These are phyloP conservation scores for Cygnus atratus DNA, from an alignment of 2,113 vertebrate genomes.

Conservation along the genomic window DNA sequence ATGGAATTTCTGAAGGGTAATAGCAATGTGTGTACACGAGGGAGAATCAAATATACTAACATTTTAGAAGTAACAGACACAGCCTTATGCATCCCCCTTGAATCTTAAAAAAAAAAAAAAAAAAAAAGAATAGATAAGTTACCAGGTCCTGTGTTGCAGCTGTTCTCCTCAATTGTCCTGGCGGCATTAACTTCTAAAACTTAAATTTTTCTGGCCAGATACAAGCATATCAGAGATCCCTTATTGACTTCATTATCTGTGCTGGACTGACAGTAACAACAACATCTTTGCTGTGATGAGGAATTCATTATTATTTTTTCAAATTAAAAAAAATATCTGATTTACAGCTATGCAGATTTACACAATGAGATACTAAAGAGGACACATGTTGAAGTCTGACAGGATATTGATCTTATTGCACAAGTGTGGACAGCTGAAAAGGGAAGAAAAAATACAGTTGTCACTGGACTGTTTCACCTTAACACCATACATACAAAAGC, in stretches of 20 bases:
- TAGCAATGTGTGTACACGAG: background rate
- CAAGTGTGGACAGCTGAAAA: conserved; percentile 72
- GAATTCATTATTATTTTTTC: background rate
- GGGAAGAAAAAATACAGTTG: conserved; percentile 72
- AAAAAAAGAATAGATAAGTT: background rate
- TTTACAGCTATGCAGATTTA: conserved; percentile 58
- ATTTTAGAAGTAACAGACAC: background rate
- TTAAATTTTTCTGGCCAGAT: conserved; percentile 57
- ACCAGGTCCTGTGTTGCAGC: background rate
- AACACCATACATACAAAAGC: conserved; percentile 53
- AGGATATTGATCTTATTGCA: conserved; percentile 62
- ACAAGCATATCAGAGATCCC: conserved; percentile 57
- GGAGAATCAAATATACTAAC: background rate
- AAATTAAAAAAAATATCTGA: background rate
- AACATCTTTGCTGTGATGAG: background rate
- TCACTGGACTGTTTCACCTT: conserved; percentile 59
- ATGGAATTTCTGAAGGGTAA: background rate
- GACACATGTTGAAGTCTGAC: conserved; percentile 59
- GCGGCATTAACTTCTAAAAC: conserved; percentile 40
- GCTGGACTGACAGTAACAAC: conserved; percentile 41
- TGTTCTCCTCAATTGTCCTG: conserved; percentile 5
- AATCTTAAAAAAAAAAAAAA: background rate
- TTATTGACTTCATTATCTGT: conserved; percentile 18
- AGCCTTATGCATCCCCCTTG: background rate
- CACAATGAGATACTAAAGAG: conserved; percentile 55